phyloP scores from a whole-genome alignment of 1,140 invertebrate species.

The Halesus radiatus region DNA sequence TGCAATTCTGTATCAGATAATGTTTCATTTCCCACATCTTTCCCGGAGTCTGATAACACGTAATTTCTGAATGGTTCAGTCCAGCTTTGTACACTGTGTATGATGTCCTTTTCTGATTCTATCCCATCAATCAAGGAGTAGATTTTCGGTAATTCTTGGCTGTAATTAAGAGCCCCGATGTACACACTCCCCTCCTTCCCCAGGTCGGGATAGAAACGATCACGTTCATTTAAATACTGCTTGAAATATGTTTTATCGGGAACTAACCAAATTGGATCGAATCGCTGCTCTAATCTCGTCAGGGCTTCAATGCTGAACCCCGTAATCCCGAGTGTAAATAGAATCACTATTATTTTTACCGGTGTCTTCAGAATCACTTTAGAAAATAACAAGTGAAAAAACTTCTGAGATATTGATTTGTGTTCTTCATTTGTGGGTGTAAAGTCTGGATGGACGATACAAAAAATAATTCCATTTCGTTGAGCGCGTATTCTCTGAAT shows the following conservation, averaged over 20 bases:
- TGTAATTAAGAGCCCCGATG: slow-evolving; percentile 78
- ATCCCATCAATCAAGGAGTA: slow-evolving; percentile 71
- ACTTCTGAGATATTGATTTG: slow-evolving; percentile 67
- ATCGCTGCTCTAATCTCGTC: slow-evolving; percentile 78
- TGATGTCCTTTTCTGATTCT: slow-evolving; percentile 68
- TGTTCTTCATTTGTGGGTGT: slow-evolving; percentile 63
- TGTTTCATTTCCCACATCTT: slow-evolving; percentile 68
- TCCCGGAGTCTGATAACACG: slow-evolving; percentile 68
- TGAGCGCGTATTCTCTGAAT: slow-evolving; percentile 74
- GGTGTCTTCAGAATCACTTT: slow-evolving; percentile 73
- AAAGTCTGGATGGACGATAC: slow-evolving; percentile 72
- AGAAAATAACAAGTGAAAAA: slow-evolving; percentile 73
- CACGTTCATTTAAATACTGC: slow-evolving; percentile 71
- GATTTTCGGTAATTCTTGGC: slow-evolving; percentile 75
- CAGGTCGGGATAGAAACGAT: slow-evolving; percentile 74
- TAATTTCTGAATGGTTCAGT: slow-evolving; percentile 75
- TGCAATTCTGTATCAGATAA: slow-evolving; percentile 72
- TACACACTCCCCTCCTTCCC: slow-evolving; percentile 77
- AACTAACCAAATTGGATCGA: slow-evolving; percentile 85
- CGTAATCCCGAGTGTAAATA: slow-evolving; percentile 72
- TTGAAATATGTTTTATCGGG: slow-evolving; percentile 79
- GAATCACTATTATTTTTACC: slow-evolving; percentile 74
- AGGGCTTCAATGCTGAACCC: slow-evolving; percentile 75
- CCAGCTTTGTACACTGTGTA: slow-evolving; percentile 76
- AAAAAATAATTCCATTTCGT: slow-evolving; percentile 78